These are phyloP conservation scores for Sarcophaga caerulescens DNA, from an alignment of 2,888 invertebrate genomes.

Conservation along the genomic window DNA sequence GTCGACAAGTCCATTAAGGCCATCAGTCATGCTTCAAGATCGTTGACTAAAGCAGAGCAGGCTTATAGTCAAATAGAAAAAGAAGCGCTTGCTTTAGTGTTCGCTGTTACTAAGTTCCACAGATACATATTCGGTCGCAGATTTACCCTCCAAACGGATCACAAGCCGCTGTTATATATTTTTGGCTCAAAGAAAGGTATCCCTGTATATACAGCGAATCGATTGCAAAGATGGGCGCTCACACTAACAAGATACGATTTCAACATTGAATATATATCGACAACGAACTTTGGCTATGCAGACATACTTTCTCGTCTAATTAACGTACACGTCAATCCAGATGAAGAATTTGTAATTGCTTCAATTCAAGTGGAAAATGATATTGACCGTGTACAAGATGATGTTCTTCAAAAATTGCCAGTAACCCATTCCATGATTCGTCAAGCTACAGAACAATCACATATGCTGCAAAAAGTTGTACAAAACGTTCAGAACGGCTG, in stretches of 20 bases:
- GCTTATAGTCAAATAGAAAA: conserved; percentile 71
- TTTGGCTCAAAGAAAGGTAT: conserved; percentile 67
- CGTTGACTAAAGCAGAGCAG: neutral
- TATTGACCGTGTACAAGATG: neutral
- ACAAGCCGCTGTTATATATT: conserved; percentile 1
- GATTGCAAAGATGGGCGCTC: conserved; percentile 44
- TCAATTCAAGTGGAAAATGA: neutral
- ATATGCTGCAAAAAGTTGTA: neutral
- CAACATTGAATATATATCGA: conserved; percentile 21
- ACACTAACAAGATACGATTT: conserved; percentile 8
- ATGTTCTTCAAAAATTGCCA: neutral
- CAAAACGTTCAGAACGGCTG: neutral
- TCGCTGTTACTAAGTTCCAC: neutral
- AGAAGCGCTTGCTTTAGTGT: neutral
- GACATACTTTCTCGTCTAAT: conserved; percentile 53
- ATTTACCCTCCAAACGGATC: neutral
- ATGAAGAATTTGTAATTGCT: conserved; percentile 36
- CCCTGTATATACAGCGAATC: no score
- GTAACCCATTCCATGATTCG: conserved; percentile 7
- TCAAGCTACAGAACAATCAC: conserved; percentile 20
- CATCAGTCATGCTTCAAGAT: conserved; percentile 17
- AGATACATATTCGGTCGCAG: neutral
- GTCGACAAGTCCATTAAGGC: conserved; percentile 71
- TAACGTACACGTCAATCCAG: neutral
- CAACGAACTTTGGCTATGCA: neutral